Conservation (phyloP, 2,888 invertebrate genomes). For the Baronia brevicornis region DNA sequence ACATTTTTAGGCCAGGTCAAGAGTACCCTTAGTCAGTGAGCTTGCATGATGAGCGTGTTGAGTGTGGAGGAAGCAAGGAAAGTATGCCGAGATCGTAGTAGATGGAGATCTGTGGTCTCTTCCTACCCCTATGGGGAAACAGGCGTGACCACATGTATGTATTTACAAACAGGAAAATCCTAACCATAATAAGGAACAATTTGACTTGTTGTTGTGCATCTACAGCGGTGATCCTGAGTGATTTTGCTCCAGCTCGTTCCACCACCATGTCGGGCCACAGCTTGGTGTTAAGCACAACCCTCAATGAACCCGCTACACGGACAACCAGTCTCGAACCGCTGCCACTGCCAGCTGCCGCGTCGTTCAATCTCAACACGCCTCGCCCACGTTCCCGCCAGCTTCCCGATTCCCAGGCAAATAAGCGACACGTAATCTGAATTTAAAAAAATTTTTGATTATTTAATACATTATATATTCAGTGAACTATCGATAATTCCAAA, state of each 20-base stretch:
- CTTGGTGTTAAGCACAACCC: constrained; percentile 94
- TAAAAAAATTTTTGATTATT: not conserved
- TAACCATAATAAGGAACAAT: constrained; percentile 89
- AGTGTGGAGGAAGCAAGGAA: no score
- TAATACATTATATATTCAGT: not conserved
- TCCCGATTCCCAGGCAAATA: constrained; percentile 91
- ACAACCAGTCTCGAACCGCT: constrained; percentile 87
- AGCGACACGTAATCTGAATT: constrained; percentile 84
- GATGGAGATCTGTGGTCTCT: no score
- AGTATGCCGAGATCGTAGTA: no score
- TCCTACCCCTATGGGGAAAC: no score
- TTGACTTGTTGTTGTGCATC: constrained; percentile 88
- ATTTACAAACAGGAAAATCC: constrained; percentile 20
- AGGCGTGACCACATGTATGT: no score
- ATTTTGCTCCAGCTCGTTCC: constrained; percentile 90
- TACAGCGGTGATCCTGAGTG: constrained; percentile 90
- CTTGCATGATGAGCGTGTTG: no score
- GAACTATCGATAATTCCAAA: no score
- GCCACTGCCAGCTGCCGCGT: constrained; percentile 63
- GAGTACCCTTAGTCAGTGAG: no score
- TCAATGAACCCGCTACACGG: constrained; percentile 90
- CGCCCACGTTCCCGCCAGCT: constrained; percentile 95
- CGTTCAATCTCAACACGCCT: constrained; percentile 91
- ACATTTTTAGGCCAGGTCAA: no score
- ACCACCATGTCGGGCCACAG: constrained; percentile 95